These are phyloP conservation scores for Dermochelys coriacea DNA, from an alignment of 2,797 vertebrate species.

Conservation along the genomic window DNA sequence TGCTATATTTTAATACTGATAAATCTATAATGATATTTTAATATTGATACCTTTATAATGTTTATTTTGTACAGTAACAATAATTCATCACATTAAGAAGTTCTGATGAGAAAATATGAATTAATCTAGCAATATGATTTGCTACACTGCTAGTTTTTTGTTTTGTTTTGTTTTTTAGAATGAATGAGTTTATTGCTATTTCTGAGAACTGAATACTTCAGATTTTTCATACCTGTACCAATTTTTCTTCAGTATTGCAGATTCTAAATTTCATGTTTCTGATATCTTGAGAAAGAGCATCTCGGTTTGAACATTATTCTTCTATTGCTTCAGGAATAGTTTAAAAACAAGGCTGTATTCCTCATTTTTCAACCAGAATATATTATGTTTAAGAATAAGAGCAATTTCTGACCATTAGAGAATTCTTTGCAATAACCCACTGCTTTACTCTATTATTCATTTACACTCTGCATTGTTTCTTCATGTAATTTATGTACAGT, in stretches of 20 bases:
- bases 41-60: not conserved
- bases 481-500: not conserved
- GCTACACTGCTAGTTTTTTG: not conserved
- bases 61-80: accelerated
- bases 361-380: not conserved
- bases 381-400: not conserved
- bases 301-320: not conserved
- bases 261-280: not conserved
- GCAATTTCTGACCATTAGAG: accelerated
- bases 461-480: not conserved
- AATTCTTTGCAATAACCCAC: accelerated
- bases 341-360: not conserved
- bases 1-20: not conserved
- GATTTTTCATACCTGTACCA: not conserved
- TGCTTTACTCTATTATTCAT: not conserved
- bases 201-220: not conserved
- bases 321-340: not conserved
- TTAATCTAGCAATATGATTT: not conserved
- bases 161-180: not conserved
- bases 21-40: not conserved
- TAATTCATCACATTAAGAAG: not conserved
- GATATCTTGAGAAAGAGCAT: not conserved
- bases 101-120: not conserved
- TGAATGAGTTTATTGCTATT: not conserved
- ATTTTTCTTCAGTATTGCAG: not conserved